Evolutionary conservation across 2,113 vertebrate genomes (phyloP).

Genomic region (Aspiorhynchus laticeps): DNA sequence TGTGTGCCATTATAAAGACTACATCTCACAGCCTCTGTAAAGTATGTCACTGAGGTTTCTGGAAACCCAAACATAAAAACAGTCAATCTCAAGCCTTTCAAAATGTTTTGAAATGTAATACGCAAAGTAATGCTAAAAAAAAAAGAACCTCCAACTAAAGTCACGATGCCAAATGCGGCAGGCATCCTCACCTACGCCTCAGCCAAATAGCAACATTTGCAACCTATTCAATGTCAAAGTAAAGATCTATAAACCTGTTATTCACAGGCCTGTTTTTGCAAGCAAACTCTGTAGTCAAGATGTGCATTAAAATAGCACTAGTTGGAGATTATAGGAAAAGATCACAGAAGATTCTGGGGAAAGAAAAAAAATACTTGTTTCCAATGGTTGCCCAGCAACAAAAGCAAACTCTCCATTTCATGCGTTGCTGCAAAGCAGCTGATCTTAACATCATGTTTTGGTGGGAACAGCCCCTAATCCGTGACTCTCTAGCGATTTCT

Average conservation of each 20-base stretch:
- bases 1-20: background rate
- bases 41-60: background rate
- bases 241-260: background rate
- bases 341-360: background rate
- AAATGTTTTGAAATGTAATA: background rate
- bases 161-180: constrained; percentile 41
- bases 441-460: constrained; percentile 10
- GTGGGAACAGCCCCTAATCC: background rate
- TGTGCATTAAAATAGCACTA: constrained; percentile 14
- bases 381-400: constrained; percentile 13
- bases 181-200: constrained; percentile 46
- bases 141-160: constrained; percentile 15
- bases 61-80: background rate
- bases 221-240: background rate
- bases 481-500: background rate
- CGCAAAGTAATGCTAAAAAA: background rate
- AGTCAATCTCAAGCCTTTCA: background rate
- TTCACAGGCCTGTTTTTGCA: background rate
- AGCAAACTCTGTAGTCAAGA: background rate
- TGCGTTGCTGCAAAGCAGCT: background rate
- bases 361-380: background rate
- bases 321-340: constrained; percentile 5
- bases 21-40: background rate
- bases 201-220: constrained; percentile 47
- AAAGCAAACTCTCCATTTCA: constrained; percentile 11